phyloP scores from a whole-genome alignment of 2,113 vertebrate genomes.

The Xyrauchen texanus region DNA sequence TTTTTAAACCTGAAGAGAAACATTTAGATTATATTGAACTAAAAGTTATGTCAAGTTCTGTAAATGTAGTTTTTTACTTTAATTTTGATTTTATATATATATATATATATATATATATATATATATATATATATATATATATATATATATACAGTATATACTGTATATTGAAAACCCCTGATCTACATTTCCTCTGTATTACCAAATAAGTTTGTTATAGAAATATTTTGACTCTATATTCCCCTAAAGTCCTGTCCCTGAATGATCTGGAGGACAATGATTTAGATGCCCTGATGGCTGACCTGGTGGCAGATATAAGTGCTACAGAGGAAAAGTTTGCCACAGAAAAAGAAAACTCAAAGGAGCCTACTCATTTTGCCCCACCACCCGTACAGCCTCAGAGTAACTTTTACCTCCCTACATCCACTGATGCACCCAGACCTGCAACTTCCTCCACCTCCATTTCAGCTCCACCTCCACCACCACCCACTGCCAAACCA shows the following conservation, averaged over 20 bases:
- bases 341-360: slow-evolving; percentile 63
- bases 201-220: too few species aligned
- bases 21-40: too few species aligned
- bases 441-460: slow-evolving; percentile 42
- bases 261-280: slow-evolving; percentile 90
- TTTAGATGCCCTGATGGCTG: slow-evolving; percentile 93
- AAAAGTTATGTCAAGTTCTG: too few species aligned
- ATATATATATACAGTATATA: too few species aligned
- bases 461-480: slow-evolving; percentile 66
- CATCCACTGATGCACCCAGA: slow-evolving; percentile 45
- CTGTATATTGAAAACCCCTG: too few species aligned
- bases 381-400: slow-evolving; percentile 31
- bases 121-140: too few species aligned
- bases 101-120: too few species aligned
- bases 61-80: too few species aligned
- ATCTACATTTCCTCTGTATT: too few species aligned
- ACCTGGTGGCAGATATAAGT: slow-evolving; percentile 88
- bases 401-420: slow-evolving; percentile 42
- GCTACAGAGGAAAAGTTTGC: slow-evolving; percentile 84
- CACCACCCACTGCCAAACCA: slow-evolving; percentile 70
- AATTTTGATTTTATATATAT: too few species aligned
- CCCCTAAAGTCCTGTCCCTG: slow-evolving; percentile 80
- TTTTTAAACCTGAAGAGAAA: too few species aligned
- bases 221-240: too few species aligned
- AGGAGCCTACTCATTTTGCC: slow-evolving; percentile 10